Conservation (phyloP, 2,888 invertebrate species). For the Lasioglossum figueresi region DNA sequence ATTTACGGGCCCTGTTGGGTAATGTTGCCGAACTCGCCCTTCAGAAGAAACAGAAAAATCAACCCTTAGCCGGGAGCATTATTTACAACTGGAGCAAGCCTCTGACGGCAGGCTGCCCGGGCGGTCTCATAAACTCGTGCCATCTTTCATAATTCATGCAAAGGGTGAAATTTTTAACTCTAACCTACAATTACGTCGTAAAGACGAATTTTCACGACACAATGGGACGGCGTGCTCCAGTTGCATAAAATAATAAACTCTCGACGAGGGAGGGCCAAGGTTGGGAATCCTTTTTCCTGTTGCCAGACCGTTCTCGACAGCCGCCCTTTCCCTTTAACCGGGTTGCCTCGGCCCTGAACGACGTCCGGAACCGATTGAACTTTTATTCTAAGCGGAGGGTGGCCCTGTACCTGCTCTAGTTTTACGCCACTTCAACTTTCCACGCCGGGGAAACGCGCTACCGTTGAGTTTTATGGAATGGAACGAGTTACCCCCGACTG, state of each 20-base stretch:
- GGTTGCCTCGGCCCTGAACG: not conserved
- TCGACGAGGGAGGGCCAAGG: conserved; percentile 62
- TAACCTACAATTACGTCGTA: conserved; percentile 80
- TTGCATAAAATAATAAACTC: conserved; percentile 79
- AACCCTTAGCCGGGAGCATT: conserved; percentile 75
- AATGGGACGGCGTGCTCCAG: conserved; percentile 76
- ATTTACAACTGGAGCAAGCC: conserved; percentile 81
- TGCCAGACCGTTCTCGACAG: conserved; percentile 47
- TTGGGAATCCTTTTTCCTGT: conserved; percentile 74
- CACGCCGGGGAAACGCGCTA: conserved; percentile 60
- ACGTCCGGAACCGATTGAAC: conserved; percentile 57
- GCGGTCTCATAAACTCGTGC: conserved; percentile 66
- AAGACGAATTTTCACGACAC: conserved; percentile 68
- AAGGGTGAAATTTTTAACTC: conserved; percentile 81
- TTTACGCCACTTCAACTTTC: conserved; percentile 70
- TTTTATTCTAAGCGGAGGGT: conserved; percentile 64
- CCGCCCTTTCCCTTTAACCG: conserved; percentile 15
- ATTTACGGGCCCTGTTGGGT: not conserved
- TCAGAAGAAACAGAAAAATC: conserved; percentile 68
- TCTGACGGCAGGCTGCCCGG: conserved; percentile 37
- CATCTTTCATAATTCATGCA: conserved; percentile 74
- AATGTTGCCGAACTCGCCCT: conserved; percentile 48
- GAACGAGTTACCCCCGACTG: conserved; percentile 9
- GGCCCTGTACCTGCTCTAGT: conserved; percentile 77
- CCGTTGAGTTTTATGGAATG: conserved; percentile 34